Conservation (phyloP, 92 coral and sea anemone species). For the Porites rus region DNA sequence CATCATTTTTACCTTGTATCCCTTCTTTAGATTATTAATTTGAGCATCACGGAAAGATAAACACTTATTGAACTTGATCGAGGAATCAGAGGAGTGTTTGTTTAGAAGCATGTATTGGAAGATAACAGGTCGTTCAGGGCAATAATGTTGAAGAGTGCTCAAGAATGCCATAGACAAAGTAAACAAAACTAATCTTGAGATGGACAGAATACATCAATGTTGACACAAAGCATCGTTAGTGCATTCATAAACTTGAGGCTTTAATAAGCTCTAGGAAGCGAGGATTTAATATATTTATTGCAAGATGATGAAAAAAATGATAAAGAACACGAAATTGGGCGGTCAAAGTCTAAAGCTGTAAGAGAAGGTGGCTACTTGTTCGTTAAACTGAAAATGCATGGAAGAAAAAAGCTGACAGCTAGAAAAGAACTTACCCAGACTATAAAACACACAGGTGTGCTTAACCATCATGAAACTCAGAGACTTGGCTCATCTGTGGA, state of each 20-base stretch:
- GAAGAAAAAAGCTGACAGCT: neutral
- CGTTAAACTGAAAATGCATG: constrained; percentile 8
- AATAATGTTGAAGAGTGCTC: neutral
- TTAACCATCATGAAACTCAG: constrained; percentile 38
- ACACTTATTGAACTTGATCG: neutral
- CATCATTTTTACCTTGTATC: neutral
- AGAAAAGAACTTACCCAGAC: constrained; percentile 29
- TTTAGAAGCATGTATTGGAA: neutral
- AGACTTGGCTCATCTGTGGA: constrained; percentile 45
- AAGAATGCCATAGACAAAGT: constrained; percentile 1
- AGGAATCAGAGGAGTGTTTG: constrained; percentile 3
- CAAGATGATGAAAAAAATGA: neutral
- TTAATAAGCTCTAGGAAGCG: neutral
- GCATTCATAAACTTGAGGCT: neutral
- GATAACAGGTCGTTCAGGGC: constrained; percentile 13
- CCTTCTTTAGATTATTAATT: neutral
- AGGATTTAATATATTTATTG: constrained; percentile 6
- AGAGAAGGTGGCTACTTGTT: neutral
- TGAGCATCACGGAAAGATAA: neutral
- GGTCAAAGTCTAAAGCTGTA: neutral
- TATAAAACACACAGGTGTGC: constrained; percentile 21
- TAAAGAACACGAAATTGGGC: neutral
- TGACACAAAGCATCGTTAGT: neutral
- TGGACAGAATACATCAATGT: constrained; percentile 6
- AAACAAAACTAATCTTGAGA: constrained; percentile 27